Evolutionary conservation across 2,888 invertebrate genomes (phyloP), one percentile per base, ranked within the genome.

Genomic region (Leptinotarsa tumamoca): DNA sequence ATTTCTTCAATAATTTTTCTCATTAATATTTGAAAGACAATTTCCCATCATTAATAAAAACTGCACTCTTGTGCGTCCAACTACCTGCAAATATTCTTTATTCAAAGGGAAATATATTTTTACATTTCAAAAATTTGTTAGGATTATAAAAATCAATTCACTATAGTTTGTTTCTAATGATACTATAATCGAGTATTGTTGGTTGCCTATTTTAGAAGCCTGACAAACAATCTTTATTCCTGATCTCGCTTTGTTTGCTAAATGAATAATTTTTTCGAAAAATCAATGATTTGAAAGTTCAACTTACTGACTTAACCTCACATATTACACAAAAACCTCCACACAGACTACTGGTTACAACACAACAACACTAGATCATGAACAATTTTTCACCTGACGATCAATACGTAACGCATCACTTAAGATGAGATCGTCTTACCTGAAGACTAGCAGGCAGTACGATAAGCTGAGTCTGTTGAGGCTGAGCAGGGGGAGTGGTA

Each of bases 401-500:
- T 63, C 63, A 63, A 63, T 63, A 63, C 63, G 7, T 67, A 68
- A 43, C 13, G 67, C 17, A 18, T 23, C 58, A 67, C 67, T 54
- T 33, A 54, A 56, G 67, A 72, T 58, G 61, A 49, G 56, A 73
- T 73, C 51, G 75, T 78, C 81, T 87, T 88, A 89, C 89, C 88
- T 89, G 89, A 82, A 89, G 84, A 87, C 88, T 88, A 84, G 89
- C 89, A 82, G 89, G 89, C 79, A 89, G 86, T 72, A 89, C 89
- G 84, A 89, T 89, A 81, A 89, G 87, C 86, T 88, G 89, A 79
- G 89, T 88, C 82, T 88, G 86, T 80, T 87, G 87, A 81, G 87
- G 84, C 83, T 87, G 88, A 79, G 85, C 87, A 78, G 89, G 88
- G 82, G 88, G 88, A 81, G 88, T 87, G 78, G 87, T 86, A 79